Base-by-base conservation (phyloP, 2,113 vertebrate genomes). In the Halcyon senegalensis region DNA sequence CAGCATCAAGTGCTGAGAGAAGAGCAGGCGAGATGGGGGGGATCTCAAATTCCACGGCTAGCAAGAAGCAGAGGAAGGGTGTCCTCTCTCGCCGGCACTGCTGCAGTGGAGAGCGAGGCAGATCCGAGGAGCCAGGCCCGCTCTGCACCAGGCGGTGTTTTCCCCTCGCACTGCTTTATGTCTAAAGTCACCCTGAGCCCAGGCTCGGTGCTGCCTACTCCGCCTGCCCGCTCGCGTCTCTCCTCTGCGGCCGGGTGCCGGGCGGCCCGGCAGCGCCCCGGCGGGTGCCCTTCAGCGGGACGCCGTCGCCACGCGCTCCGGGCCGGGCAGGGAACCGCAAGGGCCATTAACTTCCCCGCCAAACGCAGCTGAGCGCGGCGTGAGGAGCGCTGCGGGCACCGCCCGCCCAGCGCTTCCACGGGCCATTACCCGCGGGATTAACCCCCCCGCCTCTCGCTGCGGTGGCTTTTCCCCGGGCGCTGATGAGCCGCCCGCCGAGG, bases 51-150 rank as follows among this genome's bases (percentile, higher is more conserved):
- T 41, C 30, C 17, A 7, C 58, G 41, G 55, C 41, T 13, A 4
- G 4, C 46, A 62, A 28, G 55, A 7, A 56, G 63, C 28, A 33
- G 5, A 46, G 13, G 18, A 74, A 20, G 4, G 46, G 10, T 59
- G 55, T 41, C 31, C 16, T 8, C 0, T 30, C 21, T 43, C 51
- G 10, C 33, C 63, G 3, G 8, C 24, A 1, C 30, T 78, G 63
- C 55, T 56, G 60, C 20, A 3, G 1, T 0, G 13, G 20, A 19
- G 67, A 44, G 23, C 10, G 5, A 1, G 11, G 8, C 2, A 8
- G 24, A 2, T 31, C 33, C 24, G 60, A 17, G 10, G 62, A 28
- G 33, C 51, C 33, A 30, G 69, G 10, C 25, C 51, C 0, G 5
- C 41, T 51, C 58, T 16, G 43, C 39, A 51, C 16, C 7, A 1